Evolutionary conservation across 2,888 invertebrate species (phyloP).

Genomic region (Abscondita cerata): DNA sequence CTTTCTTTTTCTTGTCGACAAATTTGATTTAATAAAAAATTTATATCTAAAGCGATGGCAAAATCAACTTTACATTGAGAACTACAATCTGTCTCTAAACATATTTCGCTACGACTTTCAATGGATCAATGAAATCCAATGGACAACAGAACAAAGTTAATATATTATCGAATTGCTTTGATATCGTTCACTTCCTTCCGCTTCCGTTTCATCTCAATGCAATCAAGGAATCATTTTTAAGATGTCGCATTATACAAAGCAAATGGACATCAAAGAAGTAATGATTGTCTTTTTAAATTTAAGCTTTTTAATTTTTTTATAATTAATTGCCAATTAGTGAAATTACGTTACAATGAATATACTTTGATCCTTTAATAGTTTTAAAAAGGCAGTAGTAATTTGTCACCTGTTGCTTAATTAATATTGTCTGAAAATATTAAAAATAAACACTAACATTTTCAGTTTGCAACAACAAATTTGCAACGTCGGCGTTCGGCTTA

Average conservation of each 20-base stretch:
- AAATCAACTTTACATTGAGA: background rate
- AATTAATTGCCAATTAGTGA: no score
- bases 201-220: slow-evolving; percentile 10
- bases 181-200: slow-evolving; percentile 8
- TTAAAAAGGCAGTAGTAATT: no score
- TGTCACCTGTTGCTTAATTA: no score
- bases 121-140: slow-evolving; percentile 6
- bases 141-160: slow-evolving; percentile 10
- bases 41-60: background rate
- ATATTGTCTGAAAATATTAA: no score
- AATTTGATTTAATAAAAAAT: background rate
- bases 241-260: slow-evolving; percentile 1
- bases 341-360: no score
- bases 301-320: no score
- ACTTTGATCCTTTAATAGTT: no score
- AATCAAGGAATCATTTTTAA: slow-evolving; percentile 1
- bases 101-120: background rate
- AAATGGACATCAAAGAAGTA: slow-evolving; percentile 2
- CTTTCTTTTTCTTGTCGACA: background rate
- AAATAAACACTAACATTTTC: no score
- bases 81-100: background rate
- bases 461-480: no score
- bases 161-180: slow-evolving; percentile 13
- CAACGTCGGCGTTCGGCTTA: no score
- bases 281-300: slow-evolving; percentile 5